Base-by-base conservation (phyloP, 1,140 invertebrate species). In the Phenacoccus solenopsis region DNA sequence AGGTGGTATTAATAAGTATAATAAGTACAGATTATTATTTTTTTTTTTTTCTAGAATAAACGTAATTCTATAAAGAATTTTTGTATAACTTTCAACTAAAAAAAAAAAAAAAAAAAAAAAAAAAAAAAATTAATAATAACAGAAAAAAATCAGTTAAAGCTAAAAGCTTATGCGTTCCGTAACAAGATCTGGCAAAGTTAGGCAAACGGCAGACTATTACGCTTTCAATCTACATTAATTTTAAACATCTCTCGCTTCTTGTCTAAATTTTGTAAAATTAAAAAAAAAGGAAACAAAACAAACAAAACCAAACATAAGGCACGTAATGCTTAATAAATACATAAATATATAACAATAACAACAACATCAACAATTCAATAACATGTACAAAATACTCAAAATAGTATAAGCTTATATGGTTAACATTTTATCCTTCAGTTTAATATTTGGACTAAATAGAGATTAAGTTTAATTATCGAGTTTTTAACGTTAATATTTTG, bases 231-330 rank as follows among this genome's bases (percentile, higher is more conserved):
- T 64, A 4, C 16, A 49, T 49, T 49, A 49, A 10, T 9, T 49
- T 22, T 16, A 64, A 16, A 24, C 10, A 64, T 64, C n/a, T n/a
- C n/a, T n/a, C 59, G 21, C 22, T 64, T 64, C 21, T 38, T n/a
- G 21, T 59, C 59, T 25, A 25, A 64, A 27, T 24, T n/a, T n/a
- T 64, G 25, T 25, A 64, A 64, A 64, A 64, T 20, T 4, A 64
- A 64, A 24, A 64, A 64, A 24, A 64, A 64, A 64, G 4, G 4
- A 64, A 64, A 10, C 2, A 64, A 64, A 64, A 25, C 21, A 64
- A 64, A 64, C 59, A 64, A 64, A 64, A 64, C 59, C 59, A 64
- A 64, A 64, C 59, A 64, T 64, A 64, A 64, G 59, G 59, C 59
- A 64, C 59, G 59, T 64, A 64, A 64, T 64, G 59, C 59, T 64